Evolutionary conservation across 1,140 invertebrate genomes (phyloP), one percentile per base, ranked within the genome.

Genomic region (Cherax quadricarinatus): DNA sequence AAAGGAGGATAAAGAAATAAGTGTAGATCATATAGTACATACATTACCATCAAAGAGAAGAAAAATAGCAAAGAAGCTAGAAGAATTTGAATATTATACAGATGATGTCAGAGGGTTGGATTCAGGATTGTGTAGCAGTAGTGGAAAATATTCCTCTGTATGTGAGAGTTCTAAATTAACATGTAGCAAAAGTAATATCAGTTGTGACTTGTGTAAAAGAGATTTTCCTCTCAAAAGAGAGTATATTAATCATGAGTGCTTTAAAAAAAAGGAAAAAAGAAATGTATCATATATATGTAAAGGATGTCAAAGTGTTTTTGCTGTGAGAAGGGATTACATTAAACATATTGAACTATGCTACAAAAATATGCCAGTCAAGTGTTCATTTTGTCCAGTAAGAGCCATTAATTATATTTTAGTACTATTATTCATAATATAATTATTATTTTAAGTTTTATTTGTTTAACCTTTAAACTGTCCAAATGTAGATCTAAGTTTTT

Each of bases 61-160:
- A 41, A 90, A 90, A 73, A 85, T 57, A 24, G 24, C 88, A 3
- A 90, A 84, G 30, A 90, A 90, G 70, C 62, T 49, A n/a, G 66
- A 90, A 3, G 88, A 90, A 30, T 90, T 57, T 90, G 81, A 90
- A 41, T 90, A 90, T 84, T 90, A 90, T 62, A 48, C 62, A 57
- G 88, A 90, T 12, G 51, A 75, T 75, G n/a, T 6, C 6, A 24
- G 9, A 30, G 24, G n/a, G 3, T 75, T 75, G 9, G n/a, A 75
- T 75, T 24, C 12, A 30, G 24, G 70, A 9, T 75, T 24, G 24
- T 21, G n/a, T 21, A 75, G 9, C 7, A 10, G 7, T 30, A 75
- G 21, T 75, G 70, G 70, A 75, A 30, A 30, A 30, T 24, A 30
- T 75, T 75, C 66, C 2, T 21, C 51, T n/a, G 73, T 48, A 60